Base-by-base conservation (phyloP, 2,113 vertebrate species). In the Vicugna pacos region DNA sequence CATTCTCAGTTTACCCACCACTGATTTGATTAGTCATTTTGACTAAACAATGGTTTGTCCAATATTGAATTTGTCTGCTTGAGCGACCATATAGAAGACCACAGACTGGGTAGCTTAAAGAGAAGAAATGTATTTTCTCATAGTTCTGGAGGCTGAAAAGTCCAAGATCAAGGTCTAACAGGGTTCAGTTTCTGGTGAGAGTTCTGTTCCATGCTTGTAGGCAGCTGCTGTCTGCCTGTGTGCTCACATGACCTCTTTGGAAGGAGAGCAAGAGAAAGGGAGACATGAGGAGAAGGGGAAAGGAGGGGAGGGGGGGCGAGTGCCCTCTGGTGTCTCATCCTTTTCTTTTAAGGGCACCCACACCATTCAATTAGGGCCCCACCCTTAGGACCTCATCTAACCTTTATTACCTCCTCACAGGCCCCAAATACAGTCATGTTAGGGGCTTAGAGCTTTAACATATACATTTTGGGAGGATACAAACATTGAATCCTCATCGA, bases 281-380 rank as follows among this genome's bases (percentile, higher is more conserved):
- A 26, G 19, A 24, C 3, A 35, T 14, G n/a, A 11, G 35, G 54
- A 12, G 35, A 14, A 6, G 1, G 32, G 4, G 1, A 22, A 0
- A 3, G 15, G 22, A 17, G 13, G 52, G 32, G 38, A 12, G 62
- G 14, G 12, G 20, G 24, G 19, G 9, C 20, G 58, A 50, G n/a
- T 48, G 24, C 20, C 14, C 42, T 62, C 35, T 80, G 11, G 1
- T 17, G 8, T 26, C 24, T 72, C 82, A 13, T 50, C 8, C 42
- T 69, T 20, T 22, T 62, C 42, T 24, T 48, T 32, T 12, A 56
- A 67, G 58, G 30, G 35, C 35, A 56, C 22, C 38, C 28, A 30
- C 69, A 48, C 28, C 58, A 3, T 38, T 67, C 69, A 42, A 5
- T 65, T 50, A 82, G 19, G 32, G 24, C 32, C 56, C 13, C 48